Evolutionary conservation across 2,888 invertebrate genomes (phyloP).

Genomic region (Drosophila incognita): DNA sequence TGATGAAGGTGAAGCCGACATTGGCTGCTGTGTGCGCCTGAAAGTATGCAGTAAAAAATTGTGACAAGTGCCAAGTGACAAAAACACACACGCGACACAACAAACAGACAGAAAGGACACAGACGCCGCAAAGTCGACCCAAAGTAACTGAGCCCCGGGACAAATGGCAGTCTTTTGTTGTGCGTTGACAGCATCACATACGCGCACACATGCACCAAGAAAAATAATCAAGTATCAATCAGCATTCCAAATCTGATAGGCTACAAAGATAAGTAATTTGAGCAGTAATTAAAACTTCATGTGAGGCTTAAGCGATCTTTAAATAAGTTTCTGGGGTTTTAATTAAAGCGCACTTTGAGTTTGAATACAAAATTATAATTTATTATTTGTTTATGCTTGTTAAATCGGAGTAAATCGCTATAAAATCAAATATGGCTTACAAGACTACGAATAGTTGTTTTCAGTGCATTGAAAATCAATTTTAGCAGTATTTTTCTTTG

Average conservation of each 20-base stretch:
- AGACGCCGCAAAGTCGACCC: constrained; percentile 33
- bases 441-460: background rate
- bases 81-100: constrained; percentile 42
- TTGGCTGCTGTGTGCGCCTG: constrained; percentile 44
- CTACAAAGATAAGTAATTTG: background rate
- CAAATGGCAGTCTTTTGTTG: constrained; percentile 61
- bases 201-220: constrained; percentile 3
- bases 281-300: background rate
- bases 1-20: constrained; percentile 3
- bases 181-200: constrained; percentile 25
- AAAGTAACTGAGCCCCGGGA: constrained; percentile 58
- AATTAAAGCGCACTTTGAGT: background rate
- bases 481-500: background rate
- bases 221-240: constrained; percentile 4
- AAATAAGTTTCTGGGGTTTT: background rate
- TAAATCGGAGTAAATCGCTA: background rate
- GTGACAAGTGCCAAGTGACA: constrained; percentile 59
- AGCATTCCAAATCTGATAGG: background rate
- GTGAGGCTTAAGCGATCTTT: background rate
- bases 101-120: constrained; percentile 22
- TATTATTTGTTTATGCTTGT: background rate
- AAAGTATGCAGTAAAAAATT: constrained; percentile 64
- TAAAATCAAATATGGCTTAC: background rate
- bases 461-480: background rate
- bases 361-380: background rate